A percentile compares a stretch with the other conserved stretches of the same genome.
These are phyloP conservation scores for Coluber constrictor DNA, from an alignment of 2,797 vertebrate species.

Conservation along the genomic window DNA sequence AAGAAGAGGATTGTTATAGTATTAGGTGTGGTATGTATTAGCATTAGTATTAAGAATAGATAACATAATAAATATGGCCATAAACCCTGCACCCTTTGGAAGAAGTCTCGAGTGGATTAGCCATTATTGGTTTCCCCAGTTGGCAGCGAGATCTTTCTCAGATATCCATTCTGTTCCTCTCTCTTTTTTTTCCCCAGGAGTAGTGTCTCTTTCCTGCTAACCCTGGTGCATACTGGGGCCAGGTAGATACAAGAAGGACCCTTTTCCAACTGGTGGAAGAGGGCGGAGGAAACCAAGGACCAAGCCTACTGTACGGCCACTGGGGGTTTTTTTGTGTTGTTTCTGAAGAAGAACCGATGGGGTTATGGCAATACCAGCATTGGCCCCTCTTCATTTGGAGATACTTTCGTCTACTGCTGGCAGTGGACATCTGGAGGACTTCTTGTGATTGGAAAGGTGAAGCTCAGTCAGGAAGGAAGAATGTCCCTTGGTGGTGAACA, in stretches of 20 bases:
- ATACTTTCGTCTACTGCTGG: slow-evolving; percentile 55
- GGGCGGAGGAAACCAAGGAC: slow-evolving; percentile 17
- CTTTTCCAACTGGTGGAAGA: slow-evolving; percentile 15
- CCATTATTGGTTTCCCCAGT: not conserved
- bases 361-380: slow-evolving; percentile 33
- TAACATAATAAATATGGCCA: no score
- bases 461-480: not conserved
- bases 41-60: no score
- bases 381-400: slow-evolving; percentile 32
- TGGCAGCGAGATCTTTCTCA: not conserved
- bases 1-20: no score
- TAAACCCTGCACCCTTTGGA: not conserved
- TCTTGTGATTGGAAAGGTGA: slow-evolving; percentile 38
- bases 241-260: not conserved
- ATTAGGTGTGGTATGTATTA: no score
- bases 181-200: not conserved
- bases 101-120: not conserved
- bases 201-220: slow-evolving; percentile 18
- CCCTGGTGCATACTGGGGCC: not conserved
- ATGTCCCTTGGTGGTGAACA: not conserved
- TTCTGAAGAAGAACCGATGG: slow-evolving; percentile 32
- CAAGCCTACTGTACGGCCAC: slow-evolving; percentile 39
- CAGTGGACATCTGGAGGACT: slow-evolving; percentile 46
- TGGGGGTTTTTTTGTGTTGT: not conserved
- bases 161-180: not conserved